Base-by-base conservation (phyloP, 2,797 vertebrate species). In the Brachymystax lenok region DNA sequence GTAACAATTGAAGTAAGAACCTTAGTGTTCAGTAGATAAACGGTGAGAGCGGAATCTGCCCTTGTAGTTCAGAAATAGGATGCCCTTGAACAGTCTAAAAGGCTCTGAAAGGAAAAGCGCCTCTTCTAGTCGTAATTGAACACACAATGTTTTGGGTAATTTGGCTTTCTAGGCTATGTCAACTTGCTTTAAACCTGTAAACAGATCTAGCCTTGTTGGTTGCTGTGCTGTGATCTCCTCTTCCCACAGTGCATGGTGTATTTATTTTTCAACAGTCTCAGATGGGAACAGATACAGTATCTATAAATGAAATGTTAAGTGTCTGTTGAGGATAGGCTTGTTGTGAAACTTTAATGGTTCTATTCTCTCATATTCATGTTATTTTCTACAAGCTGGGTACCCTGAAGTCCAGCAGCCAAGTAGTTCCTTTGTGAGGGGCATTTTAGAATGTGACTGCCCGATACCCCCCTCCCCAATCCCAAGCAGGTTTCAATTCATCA, bases 71-170 rank as follows among this genome's bases (percentile, higher is more conserved):
- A 27, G 64, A 16, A 24, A 10, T 12, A 2, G 50, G 69, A 63
- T 7, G 68, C 74, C 64, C 75, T 77, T 83, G 76, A 33, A 72
- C 5, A 16, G 66, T 78, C 76, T 75, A n/a, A 54, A 17, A 66
- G 13, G 4, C 21, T 27, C 21, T 24, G 14, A 28, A 46, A 12
- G 35, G 59, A 4, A 30, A 28, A 6, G 40, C 5, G 17, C 64
- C 73, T 74, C 28, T 63, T 61, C 30, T 30, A 7, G 56, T 7
- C 12, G n/a, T 40, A 74, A 69, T 46, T 46, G 51, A 35, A 74
- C 73, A 46, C 72, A 66, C 33, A 50, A 6, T 0, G 13, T 52
- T 72, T 52, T 17, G n/a, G 56, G 7, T 77, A 78, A 54, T 68
- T 78, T 80, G 77, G 56, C 66, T 79, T 77, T 80, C 67, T 75